Evolutionary conservation across 2,888 invertebrate genomes (phyloP), one percentile per base, ranked within the genome.

Genomic region (Congeria kusceri): DNA sequence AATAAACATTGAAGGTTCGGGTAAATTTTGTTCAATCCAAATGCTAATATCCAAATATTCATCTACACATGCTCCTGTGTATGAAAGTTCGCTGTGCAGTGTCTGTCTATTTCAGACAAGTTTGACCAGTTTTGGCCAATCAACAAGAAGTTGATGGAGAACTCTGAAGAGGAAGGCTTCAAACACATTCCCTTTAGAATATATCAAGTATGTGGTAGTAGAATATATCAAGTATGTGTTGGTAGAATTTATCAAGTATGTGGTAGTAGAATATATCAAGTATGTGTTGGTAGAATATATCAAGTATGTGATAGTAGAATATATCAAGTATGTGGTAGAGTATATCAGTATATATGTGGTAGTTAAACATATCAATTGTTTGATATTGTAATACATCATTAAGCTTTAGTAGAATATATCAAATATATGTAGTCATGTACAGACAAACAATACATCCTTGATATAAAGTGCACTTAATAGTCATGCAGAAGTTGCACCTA

Each of bases 61-160:
- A n/a, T 44, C 20, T 11, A 53, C 7, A 53, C 18, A 53, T 2
- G 53, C 1, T 15, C 4, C 1, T 53, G 7, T 53, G n/a, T n/a
- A 20, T 49, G 49, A 9, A 49, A 9, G 49, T 9, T 3, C 5
- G 3, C 7, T 20, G 53, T 53, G n/a, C 29, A 18, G 20, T 53
- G 25, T 32, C 5, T 56, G 11, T 49, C 5, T 9, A 29, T 95
- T 95, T 61, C 94, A 97, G 97, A 99, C 93, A 98, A 98, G 94
- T 99, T 99, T 94, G 99, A 99, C 93, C 99, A 99, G 94, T 99
- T 99, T 94, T 99, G 99, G 99, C 96, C 98, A 3, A 96, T 99
- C 15, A 99, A 99, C 93, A 95, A 98, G 87, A 96, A 97, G 91
- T 94, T 99, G 68, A 99, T 99, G 99, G 98, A 98, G 64, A 88